phyloP scores from a whole-genome alignment of 2,888 invertebrate genomes.

The Halocaridina rubra region DNA sequence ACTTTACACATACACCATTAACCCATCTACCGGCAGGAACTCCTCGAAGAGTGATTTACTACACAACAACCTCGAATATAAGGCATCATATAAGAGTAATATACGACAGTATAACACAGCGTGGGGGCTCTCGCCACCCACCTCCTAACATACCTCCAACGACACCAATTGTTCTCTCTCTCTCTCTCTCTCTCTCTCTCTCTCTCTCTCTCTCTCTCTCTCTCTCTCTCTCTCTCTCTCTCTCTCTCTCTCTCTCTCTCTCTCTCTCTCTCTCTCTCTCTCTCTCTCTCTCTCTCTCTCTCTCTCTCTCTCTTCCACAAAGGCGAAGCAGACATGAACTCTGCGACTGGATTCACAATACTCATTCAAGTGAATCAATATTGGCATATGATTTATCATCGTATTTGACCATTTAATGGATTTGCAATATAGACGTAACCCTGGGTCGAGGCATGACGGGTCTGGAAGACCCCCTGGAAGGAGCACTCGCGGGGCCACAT shows the following conservation, averaged over 20 bases:
- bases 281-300: not conserved
- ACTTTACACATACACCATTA: not conserved
- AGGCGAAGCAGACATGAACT: too few relatives aligned
- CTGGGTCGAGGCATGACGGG: constrained; percentile 11
- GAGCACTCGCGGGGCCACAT: not conserved
- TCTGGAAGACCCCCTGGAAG: not conserved
- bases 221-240: not conserved
- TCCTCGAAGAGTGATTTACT: constrained; percentile 9
- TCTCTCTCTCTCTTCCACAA: not conserved
- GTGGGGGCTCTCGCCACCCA: constrained; percentile 6
- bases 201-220: not conserved
- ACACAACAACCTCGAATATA: not conserved
- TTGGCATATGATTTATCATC: not conserved
- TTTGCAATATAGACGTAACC: constrained; percentile 33
- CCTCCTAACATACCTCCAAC: not conserved
- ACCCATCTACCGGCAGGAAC: not conserved
- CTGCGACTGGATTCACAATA: not conserved
- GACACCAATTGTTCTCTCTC: not conserved
- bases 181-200: not conserved
- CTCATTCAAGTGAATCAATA: not conserved
- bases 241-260: not conserved
- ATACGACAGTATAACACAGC: constrained; percentile 19
- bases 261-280: not conserved
- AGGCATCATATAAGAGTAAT: constrained; percentile 28
- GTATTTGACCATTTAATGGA: constrained; percentile 20